Base-by-base conservation (phyloP, 2,797 vertebrate species). In the Chrysocyon brachyurus region DNA sequence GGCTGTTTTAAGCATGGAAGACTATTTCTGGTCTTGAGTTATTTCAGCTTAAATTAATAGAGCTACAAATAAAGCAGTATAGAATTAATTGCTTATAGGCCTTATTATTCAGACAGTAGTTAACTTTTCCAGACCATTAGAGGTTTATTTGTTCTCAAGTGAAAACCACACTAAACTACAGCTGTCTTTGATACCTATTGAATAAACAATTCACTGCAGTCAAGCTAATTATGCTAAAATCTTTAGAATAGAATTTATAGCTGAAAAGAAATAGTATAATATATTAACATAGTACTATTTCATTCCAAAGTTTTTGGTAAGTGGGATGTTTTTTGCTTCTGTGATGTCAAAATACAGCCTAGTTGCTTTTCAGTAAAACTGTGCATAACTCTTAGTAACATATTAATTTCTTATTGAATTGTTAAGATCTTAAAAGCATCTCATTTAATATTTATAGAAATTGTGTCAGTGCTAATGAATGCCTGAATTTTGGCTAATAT, bases 251-350 rank as follows among this genome's bases (percentile, higher is more conserved):
- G 56, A 84, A 82, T 91, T 83, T 82, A 54, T 78, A 95, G 24
- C 57, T 56, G 26, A 89, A 92, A 85, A 82, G 11, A 87, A 83
- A 36, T 94, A n/a, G 79, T 52, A n/a, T 46, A 63, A 46, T 90
- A 92, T 90, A 87, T 33, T 56, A 92, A 88, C 87, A 79, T 59
- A 84, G 9, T 88, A 57, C 46, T 85, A 2, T 92, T 97, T 95
- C 26, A 78, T 90, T 93, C 81, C 78, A 94, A 85, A 96, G 33
- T 54, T 93, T 96, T 97, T 97, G 93, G 91, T 96, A 84, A 96
- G 73, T 91, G 81, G 31, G n/a, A 75, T 66, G 40, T 78, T 86
- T 91, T 82, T 96, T 93, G 81, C 82, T 90, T 78, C 79, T 87
- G 31, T 94, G 49, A 95, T 94, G 28, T 81, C 52, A 94, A 59